Base-by-base conservation (phyloP, 2,888 invertebrate genomes). In the Mesoligia furuncula region DNA sequence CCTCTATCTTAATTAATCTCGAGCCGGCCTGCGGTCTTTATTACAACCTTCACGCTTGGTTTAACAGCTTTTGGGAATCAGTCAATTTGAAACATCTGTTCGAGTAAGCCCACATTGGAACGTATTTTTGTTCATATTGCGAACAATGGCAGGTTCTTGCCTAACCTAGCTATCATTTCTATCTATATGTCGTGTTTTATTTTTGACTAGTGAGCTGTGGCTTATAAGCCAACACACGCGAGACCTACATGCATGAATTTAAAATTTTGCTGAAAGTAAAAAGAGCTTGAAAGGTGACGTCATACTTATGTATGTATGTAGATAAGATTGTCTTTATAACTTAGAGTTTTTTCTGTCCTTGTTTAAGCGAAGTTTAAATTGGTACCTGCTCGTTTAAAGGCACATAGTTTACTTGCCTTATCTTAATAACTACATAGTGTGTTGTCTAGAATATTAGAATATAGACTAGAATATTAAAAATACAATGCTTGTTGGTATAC, bases 1-100 rank as follows among this genome's bases (percentile, higher is more conserved):
- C 85, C 91, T 91, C 91, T 93, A 94, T 95, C 95, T 94, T 95
- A 95, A 95, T 95, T 95, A 95, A 95, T 94, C 93, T 93, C 86
- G 90, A 91, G 90, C 91, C 89, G 88, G 90, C 86, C 90, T 88
- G 90, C 91, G 92, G 92, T 92, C 93, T 95, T 95, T 94, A 95
- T 95, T 94, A 93, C 93, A 91, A 91, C 92, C 92, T 93, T 94
- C 93, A 93, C 92, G 93, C 92, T 92, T 93, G 93, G 93, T 91
- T 93, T 93, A 92, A 90, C 92, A 91, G 93, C 93, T 92, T 93
- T 93, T 92, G 91, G 91, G 88, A 92, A 91, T 92, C 93, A 93
- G 92, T 94, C 94, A 92, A 92, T 93, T 92, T 88, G 92, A 92
- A 92, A 93, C 91, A 90, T 92, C 91, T 92, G 91, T 91, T 91